Evolutionary conservation across 2,888 invertebrate genomes (phyloP), one percentile per base, ranked within the genome.

Genomic region (Andrena chrysosceles): DNA sequence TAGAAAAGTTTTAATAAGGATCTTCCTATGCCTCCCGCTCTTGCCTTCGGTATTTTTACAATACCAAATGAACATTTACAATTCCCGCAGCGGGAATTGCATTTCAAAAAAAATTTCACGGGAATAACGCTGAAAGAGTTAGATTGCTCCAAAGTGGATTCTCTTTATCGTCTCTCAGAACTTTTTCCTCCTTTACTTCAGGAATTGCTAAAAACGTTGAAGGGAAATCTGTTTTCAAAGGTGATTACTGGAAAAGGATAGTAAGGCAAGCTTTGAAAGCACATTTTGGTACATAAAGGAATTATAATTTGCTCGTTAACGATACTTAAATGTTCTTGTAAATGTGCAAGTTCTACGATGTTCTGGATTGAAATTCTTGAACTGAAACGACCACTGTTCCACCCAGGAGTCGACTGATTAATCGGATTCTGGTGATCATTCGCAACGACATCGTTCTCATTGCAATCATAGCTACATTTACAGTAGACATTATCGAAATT

Each of bases 401-500:
- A 60, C 29, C 20, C 26, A 62, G 33, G 31, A 13, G 5, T 48
- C 7, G 23, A 29, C 8, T 16, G 63, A 23, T 33, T 60, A 63
- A 62, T 63, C 29, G 81, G 48, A 74, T 75, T 79, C 63, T 67
- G n/a, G 60, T 20, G 54, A 74, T 74, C 48, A 49, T 70, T 52
- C 48, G 56, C 33, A 59, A 26, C 6, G 48, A 33, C 79, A 70
- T 74, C 33, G 74, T 54, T 74, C 54, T 62, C 74, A 48, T 82
- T 60, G 69, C 54, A n/a, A 52, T 31, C 72, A 68, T 69, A 63
- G 29, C 29, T 80, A n/a, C 48, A 33, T 66, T 59, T 69, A 31
- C 31, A 48, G 35, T 13, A 13, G 6, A 42, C 77, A 77, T 72
- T 49, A 71, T 72, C 66, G 54, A 71, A 77, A 81, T 81, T 81